Conservation (phyloP, 2,888 invertebrate species). For the Dryadula phaetusa region DNA sequence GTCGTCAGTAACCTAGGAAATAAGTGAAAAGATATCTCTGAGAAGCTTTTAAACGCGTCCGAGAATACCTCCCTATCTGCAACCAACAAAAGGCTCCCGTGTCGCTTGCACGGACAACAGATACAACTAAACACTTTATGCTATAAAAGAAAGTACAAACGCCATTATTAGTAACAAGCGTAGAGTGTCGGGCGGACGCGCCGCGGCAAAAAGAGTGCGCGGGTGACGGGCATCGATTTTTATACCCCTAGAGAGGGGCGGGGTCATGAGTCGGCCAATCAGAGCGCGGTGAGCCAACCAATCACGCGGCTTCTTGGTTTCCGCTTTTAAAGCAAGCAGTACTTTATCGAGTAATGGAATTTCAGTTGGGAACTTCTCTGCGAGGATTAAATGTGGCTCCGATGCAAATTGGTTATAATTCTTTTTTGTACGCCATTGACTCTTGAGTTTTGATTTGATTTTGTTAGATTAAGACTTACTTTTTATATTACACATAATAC, state of each 20-base stretch:
- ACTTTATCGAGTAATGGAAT: constrained; percentile 79
- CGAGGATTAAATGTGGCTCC: constrained; percentile 69
- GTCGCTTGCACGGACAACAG: constrained; percentile 73
- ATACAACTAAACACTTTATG: constrained; percentile 81
- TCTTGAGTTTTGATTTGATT: constrained; percentile 43
- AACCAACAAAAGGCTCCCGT: constrained; percentile 73
- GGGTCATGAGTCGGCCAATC: constrained; percentile 78
- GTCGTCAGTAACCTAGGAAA: constrained; percentile 54
- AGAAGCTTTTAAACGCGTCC: constrained; percentile 67
- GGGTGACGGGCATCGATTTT: constrained; percentile 77
- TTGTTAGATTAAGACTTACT: constrained; percentile 17
- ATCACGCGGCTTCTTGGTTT: constrained; percentile 73
- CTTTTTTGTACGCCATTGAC: constrained; percentile 56
- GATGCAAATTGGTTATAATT: constrained; percentile 68
- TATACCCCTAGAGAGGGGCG: constrained; percentile 77
- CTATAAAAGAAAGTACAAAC: constrained; percentile 76
- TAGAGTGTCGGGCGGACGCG: constrained; percentile 74
- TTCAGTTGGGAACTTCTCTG: constrained; percentile 71
- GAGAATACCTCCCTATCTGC: constrained; percentile 65
- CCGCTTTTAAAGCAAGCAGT: constrained; percentile 66
- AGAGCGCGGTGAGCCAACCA: constrained; percentile 77
- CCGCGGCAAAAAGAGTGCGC: constrained; percentile 72
- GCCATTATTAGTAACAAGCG: constrained; percentile 79
- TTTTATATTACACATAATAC: background rate
- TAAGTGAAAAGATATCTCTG: constrained; percentile 68